Evolutionary conservation across 2,888 invertebrate genomes (phyloP).

Genomic region (Polymixis lichenea): DNA sequence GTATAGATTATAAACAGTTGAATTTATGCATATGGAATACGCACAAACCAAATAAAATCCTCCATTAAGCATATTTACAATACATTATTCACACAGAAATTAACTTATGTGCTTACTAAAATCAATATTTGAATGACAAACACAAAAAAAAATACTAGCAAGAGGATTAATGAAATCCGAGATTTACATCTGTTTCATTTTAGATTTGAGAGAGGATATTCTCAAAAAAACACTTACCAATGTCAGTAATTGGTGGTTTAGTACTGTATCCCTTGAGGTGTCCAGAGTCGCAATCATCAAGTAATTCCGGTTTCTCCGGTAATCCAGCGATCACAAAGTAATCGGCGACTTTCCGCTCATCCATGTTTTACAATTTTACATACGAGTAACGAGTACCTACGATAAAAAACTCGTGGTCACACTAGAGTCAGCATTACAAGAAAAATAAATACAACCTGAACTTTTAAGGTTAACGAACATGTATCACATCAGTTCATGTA

Average conservation of each 20-base stretch:
- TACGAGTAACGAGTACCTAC: conserved; percentile 70
- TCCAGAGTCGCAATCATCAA: conserved; percentile 95
- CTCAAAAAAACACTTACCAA: conserved; percentile 89
- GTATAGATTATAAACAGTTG: not conserved
- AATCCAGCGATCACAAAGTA: conserved; percentile 99
- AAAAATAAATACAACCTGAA: conserved; percentile 70
- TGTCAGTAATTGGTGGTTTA: conserved; percentile 98
- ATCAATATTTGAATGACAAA: conserved; percentile 30
- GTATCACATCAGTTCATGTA: conserved; percentile 41
- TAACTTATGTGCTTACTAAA: conserved; percentile 25
- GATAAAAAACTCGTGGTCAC: conserved; percentile 66
- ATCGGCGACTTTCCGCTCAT: conserved; percentile 97
- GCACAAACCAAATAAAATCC: not conserved
- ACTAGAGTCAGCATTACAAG: conserved; percentile 64
- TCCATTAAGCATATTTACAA: not conserved
- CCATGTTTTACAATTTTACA: conserved; percentile 90
- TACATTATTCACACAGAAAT: conserved; percentile 19
- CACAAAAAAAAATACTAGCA: not conserved
- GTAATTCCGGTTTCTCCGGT: conserved; percentile 94
- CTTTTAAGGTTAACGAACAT: conserved; percentile 56
- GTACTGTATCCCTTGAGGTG: conserved; percentile 95
- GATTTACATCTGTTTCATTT: not conserved
- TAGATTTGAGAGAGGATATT: not conserved
- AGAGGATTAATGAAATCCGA: not conserved
- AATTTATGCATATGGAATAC: conserved; percentile 10